These are phyloP conservation scores for Mactromeris polynyma DNA, from an alignment of 2,888 invertebrate genomes.

Conservation along the genomic window DNA sequence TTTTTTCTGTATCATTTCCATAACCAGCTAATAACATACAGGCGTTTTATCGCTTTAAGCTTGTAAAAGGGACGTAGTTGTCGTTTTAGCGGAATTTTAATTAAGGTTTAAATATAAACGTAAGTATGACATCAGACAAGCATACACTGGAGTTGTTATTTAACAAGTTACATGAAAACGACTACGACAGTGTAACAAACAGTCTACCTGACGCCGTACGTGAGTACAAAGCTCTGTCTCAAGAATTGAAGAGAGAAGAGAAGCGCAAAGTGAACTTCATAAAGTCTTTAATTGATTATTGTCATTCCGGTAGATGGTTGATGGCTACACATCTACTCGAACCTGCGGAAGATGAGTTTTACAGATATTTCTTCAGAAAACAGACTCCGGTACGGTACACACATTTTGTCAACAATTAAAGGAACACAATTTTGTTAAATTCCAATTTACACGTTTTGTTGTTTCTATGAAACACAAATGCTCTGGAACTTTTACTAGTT, in stretches of 20 bases:
- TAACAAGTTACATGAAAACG: conserved; percentile 41
- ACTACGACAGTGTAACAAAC: conserved; percentile 21
- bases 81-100: no score
- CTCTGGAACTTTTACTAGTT: no score
- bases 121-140: not conserved
- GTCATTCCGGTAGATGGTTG: conserved; percentile 42
- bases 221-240: conserved; percentile 21
- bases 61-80: no score
- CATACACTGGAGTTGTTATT: conserved; percentile 45
- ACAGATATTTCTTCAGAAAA: conserved; percentile 47
- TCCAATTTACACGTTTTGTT: no score
- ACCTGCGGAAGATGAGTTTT: conserved; percentile 55
- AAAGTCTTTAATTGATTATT: conserved; percentile 49
- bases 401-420: no score
- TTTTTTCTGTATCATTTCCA: no score
- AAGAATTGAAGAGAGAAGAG: conserved; percentile 40
- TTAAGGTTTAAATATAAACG: not conserved
- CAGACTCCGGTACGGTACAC: not conserved
- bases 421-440: no score
- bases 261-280: conserved; percentile 51
- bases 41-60: no score
- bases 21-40: no score
- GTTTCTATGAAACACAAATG: no score
- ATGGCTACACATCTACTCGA: conserved; percentile 47
- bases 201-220: conserved; percentile 28